A percentile compares a stretch with the other conserved stretches of the same genome.
phyloP scores from a whole-genome alignment of 2,797 vertebrate genomes.

The Lemur catta region DNA sequence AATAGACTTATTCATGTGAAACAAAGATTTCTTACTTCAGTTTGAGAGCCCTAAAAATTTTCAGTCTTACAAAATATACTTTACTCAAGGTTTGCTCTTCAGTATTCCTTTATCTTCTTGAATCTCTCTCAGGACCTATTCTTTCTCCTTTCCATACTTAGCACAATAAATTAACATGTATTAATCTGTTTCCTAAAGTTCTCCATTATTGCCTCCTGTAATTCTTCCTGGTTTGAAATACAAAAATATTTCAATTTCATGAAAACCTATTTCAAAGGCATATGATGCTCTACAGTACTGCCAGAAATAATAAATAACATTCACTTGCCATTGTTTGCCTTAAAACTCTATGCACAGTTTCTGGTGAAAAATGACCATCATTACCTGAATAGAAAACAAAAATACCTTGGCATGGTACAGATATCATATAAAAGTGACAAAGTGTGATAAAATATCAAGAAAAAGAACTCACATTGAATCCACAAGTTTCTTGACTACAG shows the following conservation, averaged over 20 bases:
- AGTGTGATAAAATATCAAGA: not conserved
- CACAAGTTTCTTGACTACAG: conserved; percentile 88
- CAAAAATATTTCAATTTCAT: conserved; percentile 30
- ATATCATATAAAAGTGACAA: not conserved
- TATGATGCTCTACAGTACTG: not conserved
- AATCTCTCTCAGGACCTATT: not conserved
- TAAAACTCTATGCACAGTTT: not conserved
- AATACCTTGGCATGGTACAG: not conserved
- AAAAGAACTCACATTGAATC: conserved; percentile 91
- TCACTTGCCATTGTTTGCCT: not conserved
- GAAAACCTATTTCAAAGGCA: conserved; percentile 29
- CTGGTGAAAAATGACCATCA: not conserved
- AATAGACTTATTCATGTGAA: not conserved
- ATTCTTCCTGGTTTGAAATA: not conserved
- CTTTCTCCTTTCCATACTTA: not conserved
- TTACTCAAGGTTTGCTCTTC: not conserved
- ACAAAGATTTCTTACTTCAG: conserved; percentile 4
- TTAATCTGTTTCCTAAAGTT: not conserved
- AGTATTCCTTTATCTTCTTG: not conserved
- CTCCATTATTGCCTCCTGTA: not conserved
- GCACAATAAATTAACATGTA: not conserved
- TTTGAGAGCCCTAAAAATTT: conserved; percentile 5
- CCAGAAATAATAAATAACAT: not conserved
- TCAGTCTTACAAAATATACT: not conserved
- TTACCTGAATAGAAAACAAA: conserved; percentile 12